Conservation (phyloP, 2,113 vertebrate species). For the Lepisosteus oculatus region DNA sequence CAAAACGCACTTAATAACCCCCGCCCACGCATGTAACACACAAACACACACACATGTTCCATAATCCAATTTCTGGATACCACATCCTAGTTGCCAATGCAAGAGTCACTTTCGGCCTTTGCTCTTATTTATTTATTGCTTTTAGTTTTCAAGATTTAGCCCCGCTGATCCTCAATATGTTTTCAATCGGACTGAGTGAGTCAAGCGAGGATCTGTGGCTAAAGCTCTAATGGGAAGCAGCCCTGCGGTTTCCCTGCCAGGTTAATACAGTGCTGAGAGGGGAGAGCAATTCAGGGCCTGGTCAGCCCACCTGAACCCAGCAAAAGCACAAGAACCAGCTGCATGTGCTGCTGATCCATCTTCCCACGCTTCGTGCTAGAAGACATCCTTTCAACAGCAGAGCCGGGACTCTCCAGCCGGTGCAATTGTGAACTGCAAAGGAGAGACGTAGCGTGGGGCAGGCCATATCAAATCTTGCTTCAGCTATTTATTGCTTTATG, state of each 20-base stretch:
- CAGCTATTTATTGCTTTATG: no score
- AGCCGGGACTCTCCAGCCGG: no score
- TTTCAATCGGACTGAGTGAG: conserved; percentile 52
- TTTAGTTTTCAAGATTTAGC: conserved; percentile 21
- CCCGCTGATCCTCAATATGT: conserved; percentile 32
- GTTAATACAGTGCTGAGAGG: conserved; percentile 1
- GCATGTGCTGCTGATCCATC: no score
- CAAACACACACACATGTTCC: not conserved
- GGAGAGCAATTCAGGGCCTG: conserved; percentile 13
- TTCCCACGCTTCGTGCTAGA: no score
- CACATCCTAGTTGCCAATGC: not conserved
- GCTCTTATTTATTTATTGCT: not conserved
- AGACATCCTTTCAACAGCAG: no score
- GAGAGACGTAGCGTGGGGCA: no score
- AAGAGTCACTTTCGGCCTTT: conserved; percentile 6
- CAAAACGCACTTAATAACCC: not conserved
- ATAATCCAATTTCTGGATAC: not conserved
- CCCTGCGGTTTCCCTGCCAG: conserved; percentile 37
- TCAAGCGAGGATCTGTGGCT: conserved; percentile 7
- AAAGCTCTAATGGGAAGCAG: conserved; percentile 59
- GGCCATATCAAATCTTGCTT: no score
- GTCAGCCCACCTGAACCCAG: conserved; percentile 22
- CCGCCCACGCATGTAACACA: not conserved
- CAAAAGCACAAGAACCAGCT: no score
- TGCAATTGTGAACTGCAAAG: no score